Base-by-base conservation (phyloP, 2,797 vertebrate species). In the Aldrovandia affinis region DNA sequence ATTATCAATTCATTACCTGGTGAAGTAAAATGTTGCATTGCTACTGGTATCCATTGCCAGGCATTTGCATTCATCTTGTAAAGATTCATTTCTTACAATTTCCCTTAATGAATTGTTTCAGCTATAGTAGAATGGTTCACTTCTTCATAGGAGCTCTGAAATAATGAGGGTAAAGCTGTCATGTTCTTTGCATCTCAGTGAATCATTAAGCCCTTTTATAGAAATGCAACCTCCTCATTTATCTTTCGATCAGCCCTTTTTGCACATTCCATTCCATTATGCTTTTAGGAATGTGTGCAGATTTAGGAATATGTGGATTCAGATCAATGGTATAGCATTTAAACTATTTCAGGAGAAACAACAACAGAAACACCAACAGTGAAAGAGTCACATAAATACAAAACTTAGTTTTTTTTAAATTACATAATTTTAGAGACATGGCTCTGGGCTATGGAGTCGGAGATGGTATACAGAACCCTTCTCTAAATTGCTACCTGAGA, bases 401-500 rank as follows among this genome's bases (percentile, higher is more conserved):
- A 78, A 30, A 79, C n/a, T 54, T 79, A 54, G 44, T n/a, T 77
- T 20, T 55, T 79, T 79, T 55, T 52, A 28, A 79, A 79, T 15
- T 52, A 14, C 15, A 9, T 12, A 28, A 54, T 47, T 20, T 54
- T 79, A 79, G 42, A 33, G 47, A 15, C 78, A 79, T 54, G 22
- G 50, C 50, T 55, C n/a, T 5, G 18, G 78, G 47, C 50, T 63
- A 61, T 61, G 87, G 89, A 92, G 89, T 94, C 92, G 92, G 93
- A 92, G 89, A 94, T 63, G 86, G 88, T 91, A 78, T 65, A 89
- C 87, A 92, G 90, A 93, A 94, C 94, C 88, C 91, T 92, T 81
- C 85, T 88, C 87, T 90, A 93, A 95, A 94, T 94, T 95, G 90
- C 90, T 91, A 94, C 91, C 93, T 94, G 93, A 91, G 88, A 86